Conservation (phyloP, 2,113 vertebrate genomes). For the Mustelus asterias region DNA sequence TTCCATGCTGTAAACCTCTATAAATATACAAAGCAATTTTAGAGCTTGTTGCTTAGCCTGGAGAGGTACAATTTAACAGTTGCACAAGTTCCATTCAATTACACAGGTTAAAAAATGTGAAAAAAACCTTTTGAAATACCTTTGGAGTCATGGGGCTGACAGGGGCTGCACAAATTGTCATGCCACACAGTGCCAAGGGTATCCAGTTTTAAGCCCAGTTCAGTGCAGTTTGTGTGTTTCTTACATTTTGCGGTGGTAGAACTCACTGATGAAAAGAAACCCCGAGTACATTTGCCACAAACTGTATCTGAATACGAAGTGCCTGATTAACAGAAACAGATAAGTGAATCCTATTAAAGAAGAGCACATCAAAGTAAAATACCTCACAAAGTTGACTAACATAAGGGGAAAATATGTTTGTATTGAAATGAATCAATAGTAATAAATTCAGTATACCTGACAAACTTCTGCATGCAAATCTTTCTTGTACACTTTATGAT, state of each 20-base stretch:
- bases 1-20: no score
- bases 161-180: conserved; percentile 51
- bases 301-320: conserved; percentile 77
- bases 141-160: conserved; percentile 43
- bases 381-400: background rate
- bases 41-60: background rate
- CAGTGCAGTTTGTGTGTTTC: conserved; percentile 76
- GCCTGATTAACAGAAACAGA: conserved; percentile 58
- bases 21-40: background rate
- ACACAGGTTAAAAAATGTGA: background rate
- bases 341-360: background rate
- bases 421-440: background rate
- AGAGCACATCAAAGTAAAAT: background rate
- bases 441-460: background rate
- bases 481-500: background rate
- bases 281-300: conserved; percentile 74
- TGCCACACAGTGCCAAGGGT: conserved; percentile 61
- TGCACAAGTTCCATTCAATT: background rate
- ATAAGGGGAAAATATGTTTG: background rate
- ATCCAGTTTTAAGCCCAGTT: conserved; percentile 60
- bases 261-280: conserved; percentile 71
- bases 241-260: conserved; percentile 71
- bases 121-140: conserved; percentile 42
- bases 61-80: background rate
- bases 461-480: background rate